These are phyloP conservation scores for Cosmorhoe ocellata DNA, from an alignment of 2,888 invertebrate genomes.

Conservation along the genomic window DNA sequence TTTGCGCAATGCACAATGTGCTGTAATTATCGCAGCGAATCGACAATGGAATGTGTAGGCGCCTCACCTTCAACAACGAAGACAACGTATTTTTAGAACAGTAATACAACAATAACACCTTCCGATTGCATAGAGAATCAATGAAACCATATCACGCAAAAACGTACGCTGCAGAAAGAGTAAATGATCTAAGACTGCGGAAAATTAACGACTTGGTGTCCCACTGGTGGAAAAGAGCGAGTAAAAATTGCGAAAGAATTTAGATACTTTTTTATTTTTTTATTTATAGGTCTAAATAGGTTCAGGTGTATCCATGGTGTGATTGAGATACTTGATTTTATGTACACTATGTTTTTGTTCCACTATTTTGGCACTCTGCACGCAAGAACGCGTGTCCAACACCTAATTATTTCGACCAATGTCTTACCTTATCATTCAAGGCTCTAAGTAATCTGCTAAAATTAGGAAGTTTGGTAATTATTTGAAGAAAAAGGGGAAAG, in stretches of 20 bases:
- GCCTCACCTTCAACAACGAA: slow-evolving; percentile 27
- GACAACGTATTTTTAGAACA: not conserved
- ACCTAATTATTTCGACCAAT: slow-evolving; percentile 58
- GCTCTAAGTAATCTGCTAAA: slow-evolving; percentile 37
- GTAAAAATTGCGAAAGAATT: no score
- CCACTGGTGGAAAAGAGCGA: no score
- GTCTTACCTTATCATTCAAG: slow-evolving; percentile 63
- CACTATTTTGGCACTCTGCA: slow-evolving; percentile 19
- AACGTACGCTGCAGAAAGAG: no score
- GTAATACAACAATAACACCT: not conserved
- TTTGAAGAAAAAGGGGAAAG: no score
- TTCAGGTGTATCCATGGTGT: no score
- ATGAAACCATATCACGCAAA: no score
- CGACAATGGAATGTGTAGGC: slow-evolving; percentile 47
- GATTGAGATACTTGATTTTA: not conserved
- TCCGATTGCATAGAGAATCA: no score
- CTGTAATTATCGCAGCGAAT: slow-evolving; percentile 63
- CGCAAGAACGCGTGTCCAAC: slow-evolving; percentile 53
- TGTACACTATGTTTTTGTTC: slow-evolving; percentile 1
- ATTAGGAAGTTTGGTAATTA: slow-evolving; percentile 1
- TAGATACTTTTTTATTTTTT: no score
- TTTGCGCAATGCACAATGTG: slow-evolving; percentile 62
- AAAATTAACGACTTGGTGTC: no score
- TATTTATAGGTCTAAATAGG: no score
- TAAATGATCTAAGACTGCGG: no score